These are phyloP conservation scores for Alviniconcha strummeri DNA, from an alignment of 2,888 invertebrate genomes.

Conservation along the genomic window DNA sequence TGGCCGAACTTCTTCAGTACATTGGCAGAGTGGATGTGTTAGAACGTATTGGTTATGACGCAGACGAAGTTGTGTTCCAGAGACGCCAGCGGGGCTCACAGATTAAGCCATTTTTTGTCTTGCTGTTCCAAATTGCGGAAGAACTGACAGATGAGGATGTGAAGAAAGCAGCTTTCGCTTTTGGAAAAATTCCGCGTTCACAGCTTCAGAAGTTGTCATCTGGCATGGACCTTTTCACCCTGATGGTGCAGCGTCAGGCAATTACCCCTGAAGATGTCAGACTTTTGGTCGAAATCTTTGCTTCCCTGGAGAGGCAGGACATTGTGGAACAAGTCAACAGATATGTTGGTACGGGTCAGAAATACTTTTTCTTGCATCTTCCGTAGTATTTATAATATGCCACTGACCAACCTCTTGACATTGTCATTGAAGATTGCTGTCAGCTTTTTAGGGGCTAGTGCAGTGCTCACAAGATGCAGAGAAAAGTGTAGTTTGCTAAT, in stretches of 20 bases:
- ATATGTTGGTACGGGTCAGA: conserved; percentile 24
- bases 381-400: no score
- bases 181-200: conserved; percentile 34
- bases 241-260: conserved; percentile 34
- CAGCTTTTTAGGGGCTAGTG: no score
- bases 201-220: neutral
- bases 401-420: no score
- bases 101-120: conserved; percentile 29
- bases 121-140: conserved; percentile 35
- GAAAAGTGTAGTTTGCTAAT: no score
- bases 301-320: conserved; percentile 31
- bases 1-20: conserved; percentile 32
- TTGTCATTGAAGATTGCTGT: no score
- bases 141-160: conserved; percentile 35
- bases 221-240: conserved; percentile 34
- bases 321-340: conserved; percentile 22
- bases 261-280: conserved; percentile 7
- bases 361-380: no score
- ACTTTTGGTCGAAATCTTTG: conserved; percentile 4
- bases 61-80: neutral
- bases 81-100: no score
- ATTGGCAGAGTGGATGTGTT: conserved; percentile 37
- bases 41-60: conserved; percentile 14
- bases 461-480: no score
- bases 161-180: conserved; percentile 23